These are phyloP conservation scores for Drosophila kohkoa DNA, from an alignment of 1,140 invertebrate species.

Conservation along the genomic window DNA sequence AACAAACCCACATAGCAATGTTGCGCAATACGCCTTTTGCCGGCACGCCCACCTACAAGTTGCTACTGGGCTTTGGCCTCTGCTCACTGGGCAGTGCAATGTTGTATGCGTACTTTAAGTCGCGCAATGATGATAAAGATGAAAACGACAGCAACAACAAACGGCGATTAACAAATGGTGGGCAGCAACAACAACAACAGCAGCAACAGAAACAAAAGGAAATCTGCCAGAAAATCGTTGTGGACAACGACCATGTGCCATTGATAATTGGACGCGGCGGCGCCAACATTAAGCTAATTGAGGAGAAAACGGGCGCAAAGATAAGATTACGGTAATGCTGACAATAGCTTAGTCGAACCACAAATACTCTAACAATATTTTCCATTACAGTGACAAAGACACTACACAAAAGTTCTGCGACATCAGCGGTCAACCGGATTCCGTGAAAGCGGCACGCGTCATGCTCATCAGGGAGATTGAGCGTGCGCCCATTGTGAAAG, in stretches of 20 bases:
- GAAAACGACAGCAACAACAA: conserved; percentile 13
- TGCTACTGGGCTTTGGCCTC: conserved; percentile 80
- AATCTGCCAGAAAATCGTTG: conserved; percentile 67
- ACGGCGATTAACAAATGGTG: conserved; percentile 1
- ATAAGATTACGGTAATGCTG: conserved; percentile 87
- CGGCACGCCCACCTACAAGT: conserved; percentile 74
- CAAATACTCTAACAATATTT: conserved; percentile 7
- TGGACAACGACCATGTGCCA: conserved; percentile 81
- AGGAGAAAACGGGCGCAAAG: conserved; percentile 88
- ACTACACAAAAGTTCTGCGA: conserved; percentile 87
- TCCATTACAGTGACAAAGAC: conserved; percentile 78
- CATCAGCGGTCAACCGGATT: conserved; percentile 88
- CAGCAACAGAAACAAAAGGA: conserved; percentile 58
- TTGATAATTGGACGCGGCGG: conserved; percentile 88
- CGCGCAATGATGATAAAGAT: conserved; percentile 69
- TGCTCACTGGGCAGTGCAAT: conserved; percentile 82
- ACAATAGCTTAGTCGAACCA: not conserved
- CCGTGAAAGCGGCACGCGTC: conserved; percentile 88
- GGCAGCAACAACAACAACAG: conserved; percentile 15
- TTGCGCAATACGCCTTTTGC: conserved; percentile 71
- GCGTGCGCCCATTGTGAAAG: conserved; percentile 88
- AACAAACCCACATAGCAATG: conserved; percentile 56
- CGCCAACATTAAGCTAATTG: conserved; percentile 89
- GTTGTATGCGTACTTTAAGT: conserved; percentile 81
- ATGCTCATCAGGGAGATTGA: conserved; percentile 90